Percentiles rank a stretch among this genome's conserved stretches.
phyloP scores from a whole-genome alignment of 2,113 vertebrate genomes.

The Nothocercus nigrocapillus region DNA sequence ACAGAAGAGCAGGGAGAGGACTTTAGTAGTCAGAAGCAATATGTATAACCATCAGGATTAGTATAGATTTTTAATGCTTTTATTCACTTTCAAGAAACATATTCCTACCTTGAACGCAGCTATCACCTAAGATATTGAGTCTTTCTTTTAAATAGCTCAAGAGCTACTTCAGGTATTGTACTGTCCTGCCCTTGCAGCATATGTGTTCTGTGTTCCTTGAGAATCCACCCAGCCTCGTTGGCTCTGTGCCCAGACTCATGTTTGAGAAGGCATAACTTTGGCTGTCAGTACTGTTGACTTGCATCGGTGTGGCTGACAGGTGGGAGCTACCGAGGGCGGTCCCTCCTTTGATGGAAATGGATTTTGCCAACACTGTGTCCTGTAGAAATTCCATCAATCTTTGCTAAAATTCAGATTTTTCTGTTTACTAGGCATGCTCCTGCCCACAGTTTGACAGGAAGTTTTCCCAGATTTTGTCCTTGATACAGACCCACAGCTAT shows the following conservation, averaged over 20 bases:
- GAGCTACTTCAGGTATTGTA: neutral
- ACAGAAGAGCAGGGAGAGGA: neutral
- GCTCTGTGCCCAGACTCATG: neutral
- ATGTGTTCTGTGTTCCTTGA: accelerated
- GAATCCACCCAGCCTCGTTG: neutral
- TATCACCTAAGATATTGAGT: neutral
- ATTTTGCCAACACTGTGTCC: accelerated
- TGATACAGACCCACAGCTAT: accelerated
- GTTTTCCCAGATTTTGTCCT: neutral
- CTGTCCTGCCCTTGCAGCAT: neutral
- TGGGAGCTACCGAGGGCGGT: neutral
- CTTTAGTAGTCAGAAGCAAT: neutral
- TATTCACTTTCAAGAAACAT: neutral
- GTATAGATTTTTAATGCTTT: neutral
- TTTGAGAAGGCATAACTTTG: neutral
- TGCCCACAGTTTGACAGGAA: neutral
- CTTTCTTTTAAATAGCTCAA: neutral
- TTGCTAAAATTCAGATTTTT: neutral
- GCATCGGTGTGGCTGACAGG: neutral
- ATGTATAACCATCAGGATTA: neutral
- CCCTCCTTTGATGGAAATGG: accelerated
- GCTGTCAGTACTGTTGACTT: neutral
- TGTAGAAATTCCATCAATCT: neutral
- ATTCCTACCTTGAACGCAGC: neutral
- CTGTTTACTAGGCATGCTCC: neutral